Conservation (phyloP, 2,888 invertebrate species). For the Brenthis ino region DNA sequence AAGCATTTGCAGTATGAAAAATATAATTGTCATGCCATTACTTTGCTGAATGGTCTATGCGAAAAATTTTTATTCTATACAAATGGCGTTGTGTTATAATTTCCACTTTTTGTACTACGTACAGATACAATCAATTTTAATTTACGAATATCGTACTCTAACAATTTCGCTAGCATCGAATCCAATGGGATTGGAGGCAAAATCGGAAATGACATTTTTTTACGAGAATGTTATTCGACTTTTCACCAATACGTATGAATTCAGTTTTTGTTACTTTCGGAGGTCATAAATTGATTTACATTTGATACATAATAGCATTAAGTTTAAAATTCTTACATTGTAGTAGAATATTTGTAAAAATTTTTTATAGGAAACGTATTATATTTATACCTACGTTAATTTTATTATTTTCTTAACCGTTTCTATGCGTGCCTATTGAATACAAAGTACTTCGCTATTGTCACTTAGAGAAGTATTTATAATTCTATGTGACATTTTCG, state of each 20-base stretch:
- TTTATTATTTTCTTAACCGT: too few species aligned
- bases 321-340: neutral
- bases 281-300: conserved; percentile 1
- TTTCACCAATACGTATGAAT: neutral
- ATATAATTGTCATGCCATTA: conserved; percentile 15
- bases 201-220: conserved; percentile 32
- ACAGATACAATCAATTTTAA: conserved; percentile 32
- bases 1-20: conserved; percentile 16
- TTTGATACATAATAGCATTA: neutral
- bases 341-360: too few species aligned
- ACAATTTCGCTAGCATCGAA: conserved; percentile 30
- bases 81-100: conserved; percentile 16
- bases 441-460: too few species aligned
- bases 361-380: too few species aligned
- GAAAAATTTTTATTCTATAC: conserved; percentile 7
- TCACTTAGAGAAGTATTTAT: too few species aligned
- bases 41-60: conserved; percentile 12
- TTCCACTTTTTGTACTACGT: conserved; percentile 13
- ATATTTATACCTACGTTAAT: too few species aligned
- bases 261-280: conserved; percentile 3
- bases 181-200: conserved; percentile 30
- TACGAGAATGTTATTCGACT: conserved; percentile 15
- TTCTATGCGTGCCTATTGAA: too few species aligned
- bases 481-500: too few species aligned
- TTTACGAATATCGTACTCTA: conserved; percentile 38